Base-by-base conservation (phyloP, 2,797 vertebrate genomes). In the Protonibea diacanthus region DNA sequence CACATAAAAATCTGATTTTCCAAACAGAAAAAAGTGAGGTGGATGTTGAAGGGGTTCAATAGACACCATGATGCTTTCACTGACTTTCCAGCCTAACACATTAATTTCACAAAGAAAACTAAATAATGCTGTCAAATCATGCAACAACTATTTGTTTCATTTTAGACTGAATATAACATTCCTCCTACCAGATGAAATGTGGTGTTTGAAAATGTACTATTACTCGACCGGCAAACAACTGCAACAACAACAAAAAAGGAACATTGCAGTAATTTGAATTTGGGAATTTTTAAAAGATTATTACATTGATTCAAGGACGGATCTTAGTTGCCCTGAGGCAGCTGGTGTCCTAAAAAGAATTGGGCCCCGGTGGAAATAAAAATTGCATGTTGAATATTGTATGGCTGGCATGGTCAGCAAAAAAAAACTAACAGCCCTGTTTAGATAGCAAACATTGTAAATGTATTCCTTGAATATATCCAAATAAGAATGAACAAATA, bases 361-460 rank as follows among this genome's bases (percentile, higher is more conserved):
- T 6, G 3, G 42, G 40, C 57, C 59, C 71, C 5, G 3, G 8
- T 23, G 40, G 38, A 72, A 61, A 56, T 25, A 12, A 6, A 33
- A 55, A 79, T 23, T 40, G 45, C 40, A 66, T 56, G 29, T 40
- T 76, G 33, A 82, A 74, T 76, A 58, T 66, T 81, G 75, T 17
- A 38, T 45, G 45, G 15, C 27, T 49, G 17, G 7, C 14, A 12
- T 45, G 7, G 49, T 74, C 72, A 60, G 18, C 11, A 64, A 68
- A 33, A 75, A 75, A 29, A 25, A 21, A 74, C 12, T 10, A 42
- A 44, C 13, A 44, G 8, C 33, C n/a, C 21, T 5, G 33, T 71
- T 75, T 47, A 62, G 21, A 51, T 15, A n/a, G 5, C 7, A 63
- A 44, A 33, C n/a, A 72, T 6, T 11, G 40, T 51, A 33, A 56